Base-by-base conservation (phyloP, 2,888 invertebrate species). In the Strigamia crassipes region DNA sequence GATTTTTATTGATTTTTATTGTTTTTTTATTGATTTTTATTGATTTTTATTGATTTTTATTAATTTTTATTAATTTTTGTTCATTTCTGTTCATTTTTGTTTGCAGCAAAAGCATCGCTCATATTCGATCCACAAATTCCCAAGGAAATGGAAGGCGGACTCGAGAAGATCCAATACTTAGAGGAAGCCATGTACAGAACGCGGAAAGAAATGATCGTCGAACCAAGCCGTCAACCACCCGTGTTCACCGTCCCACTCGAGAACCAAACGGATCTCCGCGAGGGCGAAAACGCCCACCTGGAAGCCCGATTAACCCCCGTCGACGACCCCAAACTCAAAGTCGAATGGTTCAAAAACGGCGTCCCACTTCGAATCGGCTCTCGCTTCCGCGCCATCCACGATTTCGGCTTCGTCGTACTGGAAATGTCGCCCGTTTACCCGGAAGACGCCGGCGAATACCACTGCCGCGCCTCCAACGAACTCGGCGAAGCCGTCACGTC, bases 371-470 rank as follows among this genome's bases (percentile, higher is more conserved):
- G 85, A 82, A 84, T 84, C 34, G 85, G 97, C 82, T 95, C 96
- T 12, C 91, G 97, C 85, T 96, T 97, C 90, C 94, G 97, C 84
- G 97, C 97, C 41, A 96, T 97, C 92, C 95, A 96, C 87, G 98
- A 99, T 89, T 98, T 99, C 88, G 98, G 99, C 82, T 97, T 97
- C 87, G 97, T 97, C 38, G 96, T 98, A 85, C 90, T 99, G 84
- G 98, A 99, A 91, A 97, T 99, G 85, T 95, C 96, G 10, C 98
- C 98, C 0, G 96, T 97, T 13, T 97, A 97, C 87, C 96, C 96
- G 0, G 96, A 97, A 90, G 98, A 99, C 88, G 94, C 96, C 34
- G 97, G 97, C 8, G 88, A 88, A 61, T 87, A 87, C 82, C 85
- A 85, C 66, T 96, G 96, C 89, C 91, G 96, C 86, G 96, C 96